Base-by-base conservation (phyloP, 2,797 vertebrate genomes). In the Helostoma temminkii region DNA sequence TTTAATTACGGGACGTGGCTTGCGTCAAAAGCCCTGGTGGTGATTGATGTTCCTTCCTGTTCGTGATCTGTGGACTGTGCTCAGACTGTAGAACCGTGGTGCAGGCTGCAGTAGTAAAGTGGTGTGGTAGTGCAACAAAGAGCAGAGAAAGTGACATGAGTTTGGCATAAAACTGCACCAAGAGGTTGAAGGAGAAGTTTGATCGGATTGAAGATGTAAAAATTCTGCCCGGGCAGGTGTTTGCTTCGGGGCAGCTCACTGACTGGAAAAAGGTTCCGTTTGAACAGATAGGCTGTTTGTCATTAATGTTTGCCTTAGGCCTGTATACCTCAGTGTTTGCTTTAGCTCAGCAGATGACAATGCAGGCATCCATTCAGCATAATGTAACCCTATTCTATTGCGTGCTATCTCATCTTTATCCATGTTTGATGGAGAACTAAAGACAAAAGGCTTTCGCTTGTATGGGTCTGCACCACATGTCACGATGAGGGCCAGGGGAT, bases 1-100 rank as follows among this genome's bases (percentile, higher is more conserved):
- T 92, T 80, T 92, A 90, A 92, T 93, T 92, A 92, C 28, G 75
- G 85, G 78, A 91, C 75, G 88, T 70, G 72, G 77, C 80, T 83
- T 88, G 87, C 88, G 88, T 91, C 85, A 87, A 73, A 82, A 84
- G 73, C 39, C 67, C 65, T 24, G 43, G 21, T 45, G 61, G 69
- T 91, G 90, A 92, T 92, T 86, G 89, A 94, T 91, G 86, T 4
- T 36, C 54, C 65, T 74, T 80, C 84, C 66, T 55, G 71, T 36
- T 9, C 67, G 71, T 65, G 73, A 60, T 68, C 74, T 58, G 60
- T 47, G 69, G 50, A 59, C 63, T 45, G 74, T 2, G 71, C 59
- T 58, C 64, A 43, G 53, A n/a, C 53, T 26, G 50, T n/a, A 54
- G 71, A 71, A 58, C 54, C 34, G 39, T 73, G n/a, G 73, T 22